These are phyloP conservation scores for Phylloscopus whistleri DNA, from an alignment of 2,113 vertebrate genomes.

Conservation along the genomic window DNA sequence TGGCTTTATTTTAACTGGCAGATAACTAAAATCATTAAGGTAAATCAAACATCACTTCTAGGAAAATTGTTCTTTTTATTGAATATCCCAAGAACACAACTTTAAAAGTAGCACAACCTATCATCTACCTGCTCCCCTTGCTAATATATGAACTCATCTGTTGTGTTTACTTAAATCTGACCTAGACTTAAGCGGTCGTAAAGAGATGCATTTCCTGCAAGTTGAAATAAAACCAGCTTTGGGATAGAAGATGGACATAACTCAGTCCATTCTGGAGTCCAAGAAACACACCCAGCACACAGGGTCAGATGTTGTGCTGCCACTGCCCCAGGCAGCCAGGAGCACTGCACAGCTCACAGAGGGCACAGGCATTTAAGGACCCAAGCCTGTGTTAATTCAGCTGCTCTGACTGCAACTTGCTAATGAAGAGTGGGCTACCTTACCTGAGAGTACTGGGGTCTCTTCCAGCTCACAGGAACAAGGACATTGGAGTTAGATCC, in stretches of 20 bases:
- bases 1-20: background rate
- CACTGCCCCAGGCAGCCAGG: background rate
- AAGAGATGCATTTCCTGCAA: background rate
- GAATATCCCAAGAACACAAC: background rate
- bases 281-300: background rate
- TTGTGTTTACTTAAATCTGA: background rate
- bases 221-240: background rate
- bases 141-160: background rate
- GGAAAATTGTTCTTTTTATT: background rate
- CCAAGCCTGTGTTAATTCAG: background rate
- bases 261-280: background rate
- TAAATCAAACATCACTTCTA: background rate
- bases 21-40: background rate
- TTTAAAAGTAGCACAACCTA: background rate
- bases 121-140: background rate
- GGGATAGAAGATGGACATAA: background rate
- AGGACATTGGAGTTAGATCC: constrained; percentile 97
- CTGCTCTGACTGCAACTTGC: background rate
- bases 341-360: background rate
- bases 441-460: constrained; percentile 96
- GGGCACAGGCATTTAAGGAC: background rate
- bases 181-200: background rate
- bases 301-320: background rate
- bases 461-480: constrained; percentile 97
- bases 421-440: background rate